Conservation (phyloP, 1,140 invertebrate species). For the Drosophila orena region DNA sequence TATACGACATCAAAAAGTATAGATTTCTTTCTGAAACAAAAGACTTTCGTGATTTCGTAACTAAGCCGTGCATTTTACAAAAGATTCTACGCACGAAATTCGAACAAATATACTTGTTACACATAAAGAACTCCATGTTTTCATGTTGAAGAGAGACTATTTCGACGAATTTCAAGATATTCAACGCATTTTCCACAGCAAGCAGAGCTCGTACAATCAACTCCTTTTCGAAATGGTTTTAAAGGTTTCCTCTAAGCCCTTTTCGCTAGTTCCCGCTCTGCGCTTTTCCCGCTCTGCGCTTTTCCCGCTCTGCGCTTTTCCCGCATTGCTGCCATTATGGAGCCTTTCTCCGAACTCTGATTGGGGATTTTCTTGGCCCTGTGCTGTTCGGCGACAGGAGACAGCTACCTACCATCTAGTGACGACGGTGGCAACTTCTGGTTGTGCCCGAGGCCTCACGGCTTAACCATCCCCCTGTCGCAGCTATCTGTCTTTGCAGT, state of each 20-base stretch:
- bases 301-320: neutral
- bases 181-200: too few relatives aligned
- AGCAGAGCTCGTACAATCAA: neutral
- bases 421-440: slow-evolving; percentile 39
- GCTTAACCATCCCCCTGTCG: slow-evolving; percentile 15
- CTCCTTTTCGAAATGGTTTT: neutral
- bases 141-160: too few relatives aligned
- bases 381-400: neutral
- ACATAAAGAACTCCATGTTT: too few relatives aligned
- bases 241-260: neutral
- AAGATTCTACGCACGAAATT: too few relatives aligned
- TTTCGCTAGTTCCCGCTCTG: neutral
- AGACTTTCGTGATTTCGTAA: neutral
- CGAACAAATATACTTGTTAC: too few relatives aligned
- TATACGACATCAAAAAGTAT: slow-evolving; percentile 10
- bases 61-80: too few relatives aligned
- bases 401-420: slow-evolving; percentile 18
- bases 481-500: slow-evolving; percentile 10
- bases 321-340: neutral
- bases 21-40: neutral
- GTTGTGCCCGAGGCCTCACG: slow-evolving; percentile 3
- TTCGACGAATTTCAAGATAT: too few relatives aligned
- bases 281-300: neutral
- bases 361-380: slow-evolving; percentile 21
- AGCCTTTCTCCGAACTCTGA: slow-evolving; percentile 10